Conservation (phyloP, 2,888 invertebrate species). For the Sminthurides aquaticus region DNA sequence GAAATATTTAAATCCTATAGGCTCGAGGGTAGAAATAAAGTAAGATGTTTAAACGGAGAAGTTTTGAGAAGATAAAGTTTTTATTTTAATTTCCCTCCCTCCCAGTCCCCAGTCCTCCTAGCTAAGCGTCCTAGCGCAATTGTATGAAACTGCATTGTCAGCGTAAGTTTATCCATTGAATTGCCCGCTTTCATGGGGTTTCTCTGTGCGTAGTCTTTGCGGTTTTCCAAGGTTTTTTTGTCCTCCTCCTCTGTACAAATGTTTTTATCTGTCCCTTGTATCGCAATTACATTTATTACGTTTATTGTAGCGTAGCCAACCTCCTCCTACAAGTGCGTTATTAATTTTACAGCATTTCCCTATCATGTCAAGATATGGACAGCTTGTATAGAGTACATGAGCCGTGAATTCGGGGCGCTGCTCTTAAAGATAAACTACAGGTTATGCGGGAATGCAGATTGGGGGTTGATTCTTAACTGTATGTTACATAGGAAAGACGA, state of each 20-base stretch:
- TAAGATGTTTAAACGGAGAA: background rate
- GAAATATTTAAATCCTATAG: background rate
- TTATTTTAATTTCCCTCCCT: no score
- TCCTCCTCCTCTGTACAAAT: background rate
- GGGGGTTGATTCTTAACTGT: no score
- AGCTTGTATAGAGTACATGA: background rate
- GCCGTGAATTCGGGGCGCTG: background rate
- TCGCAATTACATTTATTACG: background rate
- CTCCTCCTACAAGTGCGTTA: background rate
- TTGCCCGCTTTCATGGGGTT: background rate
- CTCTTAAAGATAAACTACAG: background rate
- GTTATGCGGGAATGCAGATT: no score
- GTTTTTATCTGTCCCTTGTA: background rate
- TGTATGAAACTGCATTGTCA: no score
- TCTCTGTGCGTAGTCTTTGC: background rate
- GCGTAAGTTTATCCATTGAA: no score
- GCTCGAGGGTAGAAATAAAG: background rate
- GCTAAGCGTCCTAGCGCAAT: no score
- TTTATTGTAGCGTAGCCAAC: background rate
- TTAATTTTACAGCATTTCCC: background rate
- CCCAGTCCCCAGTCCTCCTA: no score
- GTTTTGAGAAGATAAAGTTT: background rate
- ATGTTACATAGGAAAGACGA: no score
- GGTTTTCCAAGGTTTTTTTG: background rate
- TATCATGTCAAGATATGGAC: background rate